Evolutionary conservation across 2,888 invertebrate genomes (phyloP), one percentile per base, ranked within the genome.

Genomic region (Synergus gifuensis): DNA sequence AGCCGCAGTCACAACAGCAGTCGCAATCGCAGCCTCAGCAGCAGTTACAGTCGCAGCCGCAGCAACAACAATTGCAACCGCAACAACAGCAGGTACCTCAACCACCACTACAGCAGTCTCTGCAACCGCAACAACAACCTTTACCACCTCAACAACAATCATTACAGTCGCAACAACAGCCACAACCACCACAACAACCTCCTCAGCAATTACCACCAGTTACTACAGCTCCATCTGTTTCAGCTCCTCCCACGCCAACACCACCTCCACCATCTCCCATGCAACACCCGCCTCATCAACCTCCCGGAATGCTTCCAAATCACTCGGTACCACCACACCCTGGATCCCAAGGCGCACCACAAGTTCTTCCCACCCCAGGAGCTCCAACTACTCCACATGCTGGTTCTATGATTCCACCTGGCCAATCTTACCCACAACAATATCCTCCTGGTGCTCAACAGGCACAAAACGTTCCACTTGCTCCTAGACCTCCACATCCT

Each of bases 401-500:
- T 4, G 87, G 88, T 9, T 87, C 90, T 5, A 91, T 92, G 88
- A 89, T 91, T 67, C 88, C 92, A 4, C 87, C 89, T 2, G 90
- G 91, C 11, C 93, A 93, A 81, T 92, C 92, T 28, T 92, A 92
- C 54, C 86, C 89, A 4, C 92, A 91, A 18, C 93, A 93, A 77
- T 93, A 93, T 83, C 88, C 92, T 0, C 88, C 90, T 16, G 90
- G 90, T 12, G 90, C 90, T 76, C 93, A 93, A 14, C 91, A 89
- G 63, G 86, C 92, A 12, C 94, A 94, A 83, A 93, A 93, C 60
- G 93, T 94, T 22, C 93, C 94, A 0, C 87, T 94, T 64, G 93
- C 94, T 16, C 93, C 94, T 11, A 89, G 94, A 79, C 94, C 94
- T 2, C 94, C 94, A 0, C 94, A 94, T 90, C 94, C 94, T 0